Evolutionary conservation across 2,888 invertebrate species (phyloP).

Genomic region (Gortyna flavago): DNA sequence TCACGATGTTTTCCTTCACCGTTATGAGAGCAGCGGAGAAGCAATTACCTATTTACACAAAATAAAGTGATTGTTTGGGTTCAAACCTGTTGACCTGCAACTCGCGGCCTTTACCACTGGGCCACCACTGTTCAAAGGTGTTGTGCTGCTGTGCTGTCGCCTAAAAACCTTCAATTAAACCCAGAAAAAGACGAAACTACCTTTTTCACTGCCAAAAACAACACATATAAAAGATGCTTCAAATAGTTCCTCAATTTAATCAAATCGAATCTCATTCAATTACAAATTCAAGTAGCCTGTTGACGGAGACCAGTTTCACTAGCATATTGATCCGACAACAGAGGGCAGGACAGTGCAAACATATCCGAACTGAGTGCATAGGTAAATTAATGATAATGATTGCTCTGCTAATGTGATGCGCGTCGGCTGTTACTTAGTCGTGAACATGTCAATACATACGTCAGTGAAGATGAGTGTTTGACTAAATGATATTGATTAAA

Average conservation of each 20-base stretch:
- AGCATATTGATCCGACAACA: slow-evolving; percentile 54
- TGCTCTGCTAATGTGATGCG: slow-evolving; percentile 33
- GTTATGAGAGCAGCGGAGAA: too few relatives aligned
- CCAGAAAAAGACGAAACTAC: too few relatives aligned
- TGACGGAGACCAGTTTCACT: slow-evolving; percentile 35
- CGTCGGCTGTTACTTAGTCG: slow-evolving; percentile 15
- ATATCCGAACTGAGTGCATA: slow-evolving; percentile 48
- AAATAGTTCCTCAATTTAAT: background rate
- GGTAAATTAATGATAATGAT: slow-evolving; percentile 57
- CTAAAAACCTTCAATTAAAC: background rate
- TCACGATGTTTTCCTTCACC: too few relatives aligned
- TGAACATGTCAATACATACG: background rate
- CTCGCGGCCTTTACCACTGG: too few relatives aligned
- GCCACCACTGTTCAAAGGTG: too few relatives aligned
- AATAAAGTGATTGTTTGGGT: too few relatives aligned
- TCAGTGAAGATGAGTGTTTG: background rate
- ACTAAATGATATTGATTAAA: background rate
- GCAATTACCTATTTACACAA: too few relatives aligned
- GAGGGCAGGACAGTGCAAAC: slow-evolving; percentile 45
- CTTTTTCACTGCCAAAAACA: background rate
- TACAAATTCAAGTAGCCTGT: slow-evolving; percentile 51
- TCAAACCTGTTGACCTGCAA: too few relatives aligned
- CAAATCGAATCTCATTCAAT: slow-evolving; percentile 49
- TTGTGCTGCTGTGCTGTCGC: too few relatives aligned
- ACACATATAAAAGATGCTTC: background rate